Percentiles rank a stretch among this genome's conserved stretches.
These are phyloP conservation scores for Schrankia costaestrigalis DNA, from an alignment of 2,888 invertebrate genomes.

Conservation along the genomic window DNA sequence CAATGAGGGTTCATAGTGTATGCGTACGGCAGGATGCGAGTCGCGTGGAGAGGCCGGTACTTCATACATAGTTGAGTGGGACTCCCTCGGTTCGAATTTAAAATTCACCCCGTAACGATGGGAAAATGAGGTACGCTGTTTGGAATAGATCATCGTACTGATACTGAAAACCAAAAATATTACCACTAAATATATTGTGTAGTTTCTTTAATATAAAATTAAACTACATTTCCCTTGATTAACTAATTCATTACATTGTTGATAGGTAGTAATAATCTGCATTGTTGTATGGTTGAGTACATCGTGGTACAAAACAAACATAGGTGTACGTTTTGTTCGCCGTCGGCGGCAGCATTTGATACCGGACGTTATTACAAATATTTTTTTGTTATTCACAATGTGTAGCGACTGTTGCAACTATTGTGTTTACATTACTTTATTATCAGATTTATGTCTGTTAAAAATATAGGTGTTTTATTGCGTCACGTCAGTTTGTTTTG, in stretches of 20 bases:
- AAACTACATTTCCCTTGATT: too few relatives aligned
- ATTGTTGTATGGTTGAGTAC: slow-evolving; percentile 64
- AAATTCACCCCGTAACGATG: slow-evolving; percentile 72
- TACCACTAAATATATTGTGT: slow-evolving; percentile 37
- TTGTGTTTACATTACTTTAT: slow-evolving; percentile 43
- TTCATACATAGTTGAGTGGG: slow-evolving; percentile 74
- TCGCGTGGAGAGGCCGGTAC: slow-evolving; percentile 54
- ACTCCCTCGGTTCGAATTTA: slow-evolving; percentile 61
- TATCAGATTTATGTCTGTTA: slow-evolving; percentile 46
- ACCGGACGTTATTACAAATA: slow-evolving; percentile 53
- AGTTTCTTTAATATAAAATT: slow-evolving; percentile 28
- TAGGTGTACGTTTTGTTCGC: too few relatives aligned
- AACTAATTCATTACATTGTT: too few relatives aligned
- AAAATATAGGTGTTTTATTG: slow-evolving; percentile 17
- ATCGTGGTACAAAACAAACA: too few relatives aligned
- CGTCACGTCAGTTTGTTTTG: slow-evolving; percentile 1
- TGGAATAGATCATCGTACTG: slow-evolving; percentile 55
- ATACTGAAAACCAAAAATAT: slow-evolving; percentile 31
- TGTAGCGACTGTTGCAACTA: slow-evolving; percentile 40
- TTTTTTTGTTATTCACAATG: slow-evolving; percentile 36
- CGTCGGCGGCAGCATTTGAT: slow-evolving; percentile 51
- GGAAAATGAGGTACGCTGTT: slow-evolving; percentile 58
- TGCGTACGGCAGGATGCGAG: slow-evolving; percentile 63
- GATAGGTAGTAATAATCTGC: slow-evolving; percentile 74
- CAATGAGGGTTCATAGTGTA: slow-evolving; percentile 61